Evolutionary conservation across 2,888 invertebrate species (phyloP), one percentile per base, ranked within the genome.

Genomic region (Drosophila niveifrons): DNA sequence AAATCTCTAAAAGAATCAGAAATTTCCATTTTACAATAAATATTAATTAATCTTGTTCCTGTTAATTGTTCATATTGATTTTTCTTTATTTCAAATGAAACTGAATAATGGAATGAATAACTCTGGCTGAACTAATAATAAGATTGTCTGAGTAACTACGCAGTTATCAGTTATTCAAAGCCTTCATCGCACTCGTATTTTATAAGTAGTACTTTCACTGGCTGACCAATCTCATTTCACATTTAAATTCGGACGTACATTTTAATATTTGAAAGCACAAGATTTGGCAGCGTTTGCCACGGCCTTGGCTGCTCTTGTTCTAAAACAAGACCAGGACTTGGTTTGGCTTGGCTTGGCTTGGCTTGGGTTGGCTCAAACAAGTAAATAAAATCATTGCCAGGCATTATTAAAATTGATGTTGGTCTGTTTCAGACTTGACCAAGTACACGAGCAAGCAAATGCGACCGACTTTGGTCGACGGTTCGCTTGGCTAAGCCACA

Each of bases 341-440:
- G 66, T 66, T 76, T 66, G 62, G 46, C 34, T 66, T 23, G 23
- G 17, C 17, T 17, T 17, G 64, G 13, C 36, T 39, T 23, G 52
- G 41, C 17, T 57, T 46, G 41, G 66, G 64, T 76, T 66, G 62
- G 47, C 36, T 66, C 34, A 58, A 66, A 71, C 64, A 65, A 64
- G 66, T 69, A 79, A 82, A 75, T 79, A 75, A 67, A 75, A 61
- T 70, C 76, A 68, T 78, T 75, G 59, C 66, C 55, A 43, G 62
- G 72, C 72, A 75, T 86, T 81, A 82, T 86, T 80, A 64, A 82
- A 86, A 86, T 86, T 86, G 69, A 86, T 78, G 84, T 81, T 72
- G 64, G 66, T 55, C 43, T 55, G 68, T 50, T 57, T 65, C 48
- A n/a, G 53, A 63, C 51, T 64, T 47, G 64, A 51, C 55, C 66